These are phyloP conservation scores for Chlorodrepanis virens DNA, from an alignment of 2,113 vertebrate species.

Conservation along the genomic window DNA sequence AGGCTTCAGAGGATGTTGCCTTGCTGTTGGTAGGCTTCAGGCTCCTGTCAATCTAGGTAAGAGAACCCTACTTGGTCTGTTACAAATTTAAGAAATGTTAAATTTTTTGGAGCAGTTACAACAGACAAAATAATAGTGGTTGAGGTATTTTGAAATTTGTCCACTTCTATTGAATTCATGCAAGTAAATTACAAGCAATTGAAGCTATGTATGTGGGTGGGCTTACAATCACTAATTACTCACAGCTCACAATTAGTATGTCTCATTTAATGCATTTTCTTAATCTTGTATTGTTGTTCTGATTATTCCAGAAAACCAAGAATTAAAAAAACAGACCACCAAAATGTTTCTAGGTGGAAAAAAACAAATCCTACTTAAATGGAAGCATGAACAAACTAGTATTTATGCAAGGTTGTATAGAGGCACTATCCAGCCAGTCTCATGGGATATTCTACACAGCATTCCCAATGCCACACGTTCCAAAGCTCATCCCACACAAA, in stretches of 20 bases:
- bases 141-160: not conserved
- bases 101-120: not conserved
- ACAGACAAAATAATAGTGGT: not conserved
- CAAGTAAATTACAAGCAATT: not conserved
- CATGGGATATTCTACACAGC: not conserved
- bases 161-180: not conserved
- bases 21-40: not conserved
- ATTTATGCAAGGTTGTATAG: not conserved
- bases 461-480: not conserved
- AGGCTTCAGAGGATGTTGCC: not conserved
- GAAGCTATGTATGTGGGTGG: not conserved
- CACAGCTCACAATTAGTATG: not conserved
- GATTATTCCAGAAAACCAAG: not conserved
- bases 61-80: not conserved
- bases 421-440: not conserved
- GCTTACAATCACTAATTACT: constrained; percentile 12
- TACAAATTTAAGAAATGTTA: not conserved
- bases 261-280: not conserved
- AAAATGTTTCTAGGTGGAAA: not conserved
- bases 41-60: not conserved
- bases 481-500: not conserved
- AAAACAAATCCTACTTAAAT: not conserved
- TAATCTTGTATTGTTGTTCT: not conserved
- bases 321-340: not conserved
- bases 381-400: not conserved